Base-by-base conservation (phyloP, 2,113 vertebrate species). In the Formicarius rufipectus region DNA sequence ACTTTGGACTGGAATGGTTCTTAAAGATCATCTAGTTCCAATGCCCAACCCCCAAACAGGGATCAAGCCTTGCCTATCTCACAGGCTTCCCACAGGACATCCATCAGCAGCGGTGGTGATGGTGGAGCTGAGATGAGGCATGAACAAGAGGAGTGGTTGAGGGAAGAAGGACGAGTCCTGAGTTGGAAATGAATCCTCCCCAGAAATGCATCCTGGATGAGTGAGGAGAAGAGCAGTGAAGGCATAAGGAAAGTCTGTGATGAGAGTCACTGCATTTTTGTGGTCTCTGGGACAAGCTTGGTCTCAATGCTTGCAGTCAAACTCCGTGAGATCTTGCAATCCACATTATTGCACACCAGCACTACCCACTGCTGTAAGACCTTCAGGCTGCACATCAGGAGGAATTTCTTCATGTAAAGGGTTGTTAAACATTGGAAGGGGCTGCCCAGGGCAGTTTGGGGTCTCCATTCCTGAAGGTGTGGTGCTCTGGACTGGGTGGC, bases 91-190 rank as follows among this genome's bases (percentile, higher is more conserved):
- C n/a, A 12, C 24, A 31, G 78, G 47, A 58, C 6, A 1, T 5
- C 42, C 64, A 15, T 6, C 35, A 23, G 0, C 50, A 71, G 42
- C n/a, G 18, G 24, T 7, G n/a, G 31, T 33, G 80, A 40, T 59
- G 52, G 18, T 14, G 62, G 59, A 53, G 49, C 17, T 1, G 12
- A 80, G 23, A 18, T 0, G 2, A 81, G n/a, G 21, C 1, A 1
- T 12, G 63, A 76, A 42, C 42, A 42, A 4, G 25, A 72, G 44
- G 22, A 4, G 42, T 44, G n/a, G 2, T 5, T 5, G 8, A 20
- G 28, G 21, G 18, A 56, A 20, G 16, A 33, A 76, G 53, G 23
- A 63, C 0, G 1, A 81, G 25, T 42, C 47, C 47, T 33, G 23
- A 68, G 33, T 6, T 4, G 27, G 21, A 40, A 76, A 24, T 28